Percentiles rank a stretch among this genome's conserved stretches.
These are phyloP conservation scores for Pseudopipra pipra DNA, from an alignment of 2,113 vertebrate species.

Conservation along the genomic window DNA sequence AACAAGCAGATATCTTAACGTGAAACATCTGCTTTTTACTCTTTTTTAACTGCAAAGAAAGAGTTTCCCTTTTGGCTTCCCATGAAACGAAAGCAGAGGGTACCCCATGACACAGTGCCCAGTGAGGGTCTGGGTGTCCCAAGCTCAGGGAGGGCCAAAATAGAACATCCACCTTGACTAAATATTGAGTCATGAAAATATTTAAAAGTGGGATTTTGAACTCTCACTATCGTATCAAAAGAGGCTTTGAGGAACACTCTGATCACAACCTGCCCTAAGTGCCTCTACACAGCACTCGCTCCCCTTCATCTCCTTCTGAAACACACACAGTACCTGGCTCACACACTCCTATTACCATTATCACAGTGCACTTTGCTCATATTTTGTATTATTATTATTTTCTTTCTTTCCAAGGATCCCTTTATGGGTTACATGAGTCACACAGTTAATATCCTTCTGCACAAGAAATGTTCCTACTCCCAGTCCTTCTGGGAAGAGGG, in stretches of 20 bases:
- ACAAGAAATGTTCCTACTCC: neutral
- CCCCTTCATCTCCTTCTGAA: neutral
- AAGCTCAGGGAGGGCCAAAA: neutral
- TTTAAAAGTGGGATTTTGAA: neutral
- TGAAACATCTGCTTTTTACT: neutral
- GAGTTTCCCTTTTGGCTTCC: neutral
- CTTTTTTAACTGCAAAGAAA: neutral
- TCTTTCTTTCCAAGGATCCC: neutral
- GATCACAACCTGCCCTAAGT: neutral
- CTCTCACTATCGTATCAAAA: neutral
- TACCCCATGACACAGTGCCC: fast-evolving
- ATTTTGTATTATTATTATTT: neutral
- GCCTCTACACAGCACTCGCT: neutral
- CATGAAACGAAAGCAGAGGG: neutral
- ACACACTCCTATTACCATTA: neutral
- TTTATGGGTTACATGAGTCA: neutral
- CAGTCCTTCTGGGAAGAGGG: neutral
- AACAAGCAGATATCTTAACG: neutral
- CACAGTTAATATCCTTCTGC: neutral
- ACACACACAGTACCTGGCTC: fast-evolving
- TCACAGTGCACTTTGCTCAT: neutral
- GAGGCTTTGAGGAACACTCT: neutral
- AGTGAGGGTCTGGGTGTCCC: neutral
- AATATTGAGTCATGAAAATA: neutral
- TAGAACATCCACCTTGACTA: neutral